Evolutionary conservation across 2,888 invertebrate genomes (phyloP).

Genomic region (Diadromus collaris): DNA sequence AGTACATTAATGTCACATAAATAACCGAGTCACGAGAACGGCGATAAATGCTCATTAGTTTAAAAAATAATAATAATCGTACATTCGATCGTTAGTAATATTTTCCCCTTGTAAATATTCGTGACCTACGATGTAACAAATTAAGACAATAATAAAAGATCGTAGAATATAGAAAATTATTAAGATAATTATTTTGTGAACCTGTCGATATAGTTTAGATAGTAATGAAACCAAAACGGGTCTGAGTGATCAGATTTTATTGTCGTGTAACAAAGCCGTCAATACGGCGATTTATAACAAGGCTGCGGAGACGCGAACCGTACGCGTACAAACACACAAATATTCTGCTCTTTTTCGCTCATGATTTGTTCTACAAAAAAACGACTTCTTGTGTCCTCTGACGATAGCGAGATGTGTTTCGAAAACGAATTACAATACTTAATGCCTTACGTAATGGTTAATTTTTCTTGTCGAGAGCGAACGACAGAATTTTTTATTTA

Average conservation of each 20-base stretch:
- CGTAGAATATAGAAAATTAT: slow-evolving; percentile 10
- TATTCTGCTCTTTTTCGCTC: slow-evolving; percentile 3
- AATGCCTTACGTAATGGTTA: not conserved
- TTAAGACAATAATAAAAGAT: slow-evolving; percentile 38
- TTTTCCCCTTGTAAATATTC: slow-evolving; percentile 41
- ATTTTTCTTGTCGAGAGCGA: not conserved
- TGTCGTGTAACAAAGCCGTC: slow-evolving; percentile 37
- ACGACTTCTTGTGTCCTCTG: not conserved
- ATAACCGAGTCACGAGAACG: slow-evolving; percentile 16
- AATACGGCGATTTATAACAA: slow-evolving; percentile 42
- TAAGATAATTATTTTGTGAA: not conserved
- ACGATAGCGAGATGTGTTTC: slow-evolving; percentile 3
- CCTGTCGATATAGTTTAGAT: not conserved
- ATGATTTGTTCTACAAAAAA: slow-evolving; percentile 25
- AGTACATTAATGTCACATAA: slow-evolving; percentile 43
- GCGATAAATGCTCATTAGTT: slow-evolving; percentile 58
- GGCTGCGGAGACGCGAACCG: slow-evolving; percentile 16
- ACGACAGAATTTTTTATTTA: not conserved
- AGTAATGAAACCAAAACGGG: not conserved
- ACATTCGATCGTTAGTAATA: not conserved
- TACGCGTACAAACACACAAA: slow-evolving; percentile 36
- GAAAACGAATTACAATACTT: slow-evolving; percentile 18
- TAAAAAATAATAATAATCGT: slow-evolving; percentile 38
- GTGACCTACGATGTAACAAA: slow-evolving; percentile 19
- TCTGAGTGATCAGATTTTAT: slow-evolving; percentile 42